Conservation (phyloP, 2,888 invertebrate species). For the Ryuthela nishihirai region DNA sequence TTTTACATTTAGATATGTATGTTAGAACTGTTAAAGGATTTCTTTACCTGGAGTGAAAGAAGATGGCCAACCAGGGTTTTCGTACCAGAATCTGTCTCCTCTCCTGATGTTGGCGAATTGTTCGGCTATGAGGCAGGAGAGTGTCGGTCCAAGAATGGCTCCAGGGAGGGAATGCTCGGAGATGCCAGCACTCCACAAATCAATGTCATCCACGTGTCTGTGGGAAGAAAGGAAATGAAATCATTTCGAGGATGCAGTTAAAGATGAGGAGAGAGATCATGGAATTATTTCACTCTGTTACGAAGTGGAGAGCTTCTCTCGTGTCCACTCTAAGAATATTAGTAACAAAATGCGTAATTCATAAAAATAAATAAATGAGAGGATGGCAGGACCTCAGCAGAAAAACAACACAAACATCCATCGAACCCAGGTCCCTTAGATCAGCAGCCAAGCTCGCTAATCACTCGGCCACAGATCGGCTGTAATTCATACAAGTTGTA, state of each 20-base stretch:
- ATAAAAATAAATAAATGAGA: no score
- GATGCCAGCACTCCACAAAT: conserved; percentile 92
- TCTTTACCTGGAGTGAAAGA: conserved; percentile 53
- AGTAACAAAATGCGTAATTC: no score
- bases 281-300: not conserved
- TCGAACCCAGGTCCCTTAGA: no score
- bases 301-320: no score
- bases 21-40: no score
- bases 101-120: conserved; percentile 80
- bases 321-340: no score
- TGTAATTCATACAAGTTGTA: no score
- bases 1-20: no score
- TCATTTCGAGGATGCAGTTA: not conserved
- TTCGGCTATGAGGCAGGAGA: conserved; percentile 84
- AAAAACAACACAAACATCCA: no score
- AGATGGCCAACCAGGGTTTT: conserved; percentile 84
- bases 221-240: not conserved
- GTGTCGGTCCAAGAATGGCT: conserved; percentile 89
- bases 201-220: conserved; percentile 84
- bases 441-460: no score
- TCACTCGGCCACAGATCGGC: no score
- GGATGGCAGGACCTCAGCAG: no score
- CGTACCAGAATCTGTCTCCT: conserved; percentile 89
- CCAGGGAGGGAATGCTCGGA: conserved; percentile 85
- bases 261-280: not conserved